Base-by-base conservation (phyloP, 2,888 invertebrate genomes). In the Carpatolechia fugitivella region DNA sequence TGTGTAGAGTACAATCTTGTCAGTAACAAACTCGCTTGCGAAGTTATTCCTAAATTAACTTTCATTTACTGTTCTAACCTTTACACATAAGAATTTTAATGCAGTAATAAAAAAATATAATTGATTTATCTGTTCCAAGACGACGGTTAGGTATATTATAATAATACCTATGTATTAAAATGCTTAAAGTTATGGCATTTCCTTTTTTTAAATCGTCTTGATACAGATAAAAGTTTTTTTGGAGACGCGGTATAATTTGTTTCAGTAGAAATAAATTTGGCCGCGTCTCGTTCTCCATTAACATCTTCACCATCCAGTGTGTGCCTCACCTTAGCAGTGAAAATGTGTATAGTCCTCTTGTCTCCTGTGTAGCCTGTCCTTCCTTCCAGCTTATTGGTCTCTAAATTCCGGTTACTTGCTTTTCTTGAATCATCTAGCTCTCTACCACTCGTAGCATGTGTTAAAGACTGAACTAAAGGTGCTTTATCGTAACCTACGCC, bases 361-460 rank as follows among this genome's bases (percentile, higher is more conserved):
- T 60, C 63, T 65, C 56, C 66, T 59, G 57, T 51, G 52, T 58
- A 63, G 54, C 60, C 47, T 51, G 51, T 61, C 51, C 60, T 61
- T 66, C 73, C 64, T 70, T 64, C 40, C 18, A 41, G 82, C 82
- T 85, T 84, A 74, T 72, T 76, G 79, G 76, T 80, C 74, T 70
- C 70, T 52, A 74, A 72, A 69, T 64, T 72, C 66, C 62, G 61
- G 58, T 68, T 68, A 72, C 70, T 74, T 57, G 84, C 81, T 80
- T 84, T 62, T 59, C 67, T 68, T 65, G 70, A 72, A 66, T 61
- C 49, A 60, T 55, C 54, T 24, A 24, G 6, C 6, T 24, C 24
- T 48, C 63, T 63, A 52, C 69, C 69, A 70, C 71, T 70, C 61
- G 64, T 70, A 72, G 86, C 87, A 87, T 86, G 87, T 63, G 87